Evolutionary conservation across 2,797 vertebrate species (phyloP), one percentile per base, ranked within the genome.

Genomic region (Dallia pectoralis): DNA sequence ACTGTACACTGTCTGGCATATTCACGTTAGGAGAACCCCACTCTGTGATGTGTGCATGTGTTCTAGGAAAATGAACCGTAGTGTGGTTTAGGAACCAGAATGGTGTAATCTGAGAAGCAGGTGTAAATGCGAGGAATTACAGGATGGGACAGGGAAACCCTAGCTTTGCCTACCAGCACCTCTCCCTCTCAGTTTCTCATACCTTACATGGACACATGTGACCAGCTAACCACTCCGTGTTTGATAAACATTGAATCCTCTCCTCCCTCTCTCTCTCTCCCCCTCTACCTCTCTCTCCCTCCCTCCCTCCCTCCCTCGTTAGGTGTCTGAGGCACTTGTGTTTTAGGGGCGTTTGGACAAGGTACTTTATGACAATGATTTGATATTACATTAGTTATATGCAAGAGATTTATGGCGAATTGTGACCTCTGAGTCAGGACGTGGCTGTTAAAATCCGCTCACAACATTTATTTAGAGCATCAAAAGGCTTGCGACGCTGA

Each of bases 201-300:
- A 92, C 92, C 92, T 81, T 93, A 92, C 89, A 93, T 89, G 92
- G 92, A 91, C 85, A 88, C 84, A 90, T 88, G 88, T 86, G 85
- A 91, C 86, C 85, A 79, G 87, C 89, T 90, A 84, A 83, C 86
- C 86, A 81, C 85, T 85, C 86, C 72, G 75, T 90, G 89, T 91
- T 89, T 90, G 85, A 89, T 91, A 93, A 93, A 92, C 91, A 93
- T 77, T 77, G 81, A 86, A 36, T 85, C 86, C 78, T 83, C 82
- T 85, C 27, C 83, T 47, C 72, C 74, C 85, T 84, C 82, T 73
- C 80, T 81, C 71, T 76, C 74, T 80, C 81, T 78, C 82, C 79
- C n/a, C 27, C n/a, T 62, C 59, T 62, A 2, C 25, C 59, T 81
- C 8, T 51, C 73, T 81, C 74, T 71, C 29, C 25, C 44, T 68